Percentiles rank a stretch among this genome's conserved stretches.
These are phyloP conservation scores for Spodoptera frugiperda DNA, from an alignment of 1,140 invertebrate species.

Conservation along the genomic window DNA sequence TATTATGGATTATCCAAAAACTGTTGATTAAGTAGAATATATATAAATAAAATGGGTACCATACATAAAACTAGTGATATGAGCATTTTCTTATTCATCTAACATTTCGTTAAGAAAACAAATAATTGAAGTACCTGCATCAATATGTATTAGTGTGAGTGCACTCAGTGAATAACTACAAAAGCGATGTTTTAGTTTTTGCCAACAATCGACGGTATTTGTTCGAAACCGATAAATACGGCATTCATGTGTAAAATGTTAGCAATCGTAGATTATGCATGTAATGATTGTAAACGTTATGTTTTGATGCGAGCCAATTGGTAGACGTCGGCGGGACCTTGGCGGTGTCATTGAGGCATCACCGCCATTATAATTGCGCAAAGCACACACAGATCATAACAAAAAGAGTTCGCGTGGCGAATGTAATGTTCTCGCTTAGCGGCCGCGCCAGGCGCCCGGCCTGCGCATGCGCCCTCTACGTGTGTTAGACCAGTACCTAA, in stretches of 20 bases:
- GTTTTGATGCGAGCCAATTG: neutral
- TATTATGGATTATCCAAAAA: no score
- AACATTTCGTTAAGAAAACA: no score
- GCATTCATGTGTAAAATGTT: neutral
- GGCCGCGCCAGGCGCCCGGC: no score
- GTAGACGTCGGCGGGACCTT: conserved; percentile 5
- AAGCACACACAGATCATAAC: conserved; percentile 24
- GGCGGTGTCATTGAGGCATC: conserved; percentile 27
- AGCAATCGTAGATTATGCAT: conserved; percentile 14
- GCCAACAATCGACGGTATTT: conserved; percentile 5
- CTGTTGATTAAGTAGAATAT: no score
- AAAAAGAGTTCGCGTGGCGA: conserved; percentile 34
- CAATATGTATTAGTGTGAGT: no score
- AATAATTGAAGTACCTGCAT: no score
- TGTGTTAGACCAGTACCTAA: neutral
- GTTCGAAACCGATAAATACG: neutral
- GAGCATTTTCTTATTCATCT: no score
- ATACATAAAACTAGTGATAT: no score
- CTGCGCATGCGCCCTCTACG: neutral
- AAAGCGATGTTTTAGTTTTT: neutral
- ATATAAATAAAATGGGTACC: no score
- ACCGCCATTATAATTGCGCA: conserved; percentile 17
- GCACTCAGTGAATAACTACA: no score
- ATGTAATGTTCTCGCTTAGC: conserved; percentile 1
- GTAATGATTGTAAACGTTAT: conserved; percentile 4